phyloP scores from a whole-genome alignment of 1,140 invertebrate species.

The Panagrolaimus sp. region DNA sequence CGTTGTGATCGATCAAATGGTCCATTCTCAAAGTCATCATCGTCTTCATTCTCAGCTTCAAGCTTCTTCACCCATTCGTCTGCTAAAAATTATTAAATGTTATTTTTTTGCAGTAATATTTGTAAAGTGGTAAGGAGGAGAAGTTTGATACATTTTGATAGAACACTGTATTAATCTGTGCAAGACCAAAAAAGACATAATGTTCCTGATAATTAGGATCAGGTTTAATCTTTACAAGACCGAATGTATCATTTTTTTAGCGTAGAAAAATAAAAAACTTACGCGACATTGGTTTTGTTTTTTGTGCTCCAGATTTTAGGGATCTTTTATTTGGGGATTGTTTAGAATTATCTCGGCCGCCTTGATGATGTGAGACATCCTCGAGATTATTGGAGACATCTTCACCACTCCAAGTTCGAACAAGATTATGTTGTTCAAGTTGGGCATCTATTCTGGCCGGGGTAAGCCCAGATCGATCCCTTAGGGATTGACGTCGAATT shows the following conservation, averaged over 20 bases:
- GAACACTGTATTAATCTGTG: too few relatives aligned
- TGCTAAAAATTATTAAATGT: neutral
- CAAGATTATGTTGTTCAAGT: slow-evolving; percentile 48
- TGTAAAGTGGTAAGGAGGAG: too few relatives aligned
- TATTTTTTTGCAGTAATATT: too few relatives aligned
- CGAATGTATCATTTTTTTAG: neutral
- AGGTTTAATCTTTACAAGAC: neutral
- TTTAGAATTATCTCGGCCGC: slow-evolving; percentile 36
- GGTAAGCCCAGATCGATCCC: slow-evolving; percentile 52
- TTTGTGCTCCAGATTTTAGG: slow-evolving; percentile 38
- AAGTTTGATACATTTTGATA: too few relatives aligned
- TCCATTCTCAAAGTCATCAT: neutral
- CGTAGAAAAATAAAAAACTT: too few relatives aligned
- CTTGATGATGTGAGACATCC: neutral
- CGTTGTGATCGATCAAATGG: neutral
- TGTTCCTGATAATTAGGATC: too few relatives aligned
- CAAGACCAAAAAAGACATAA: too few relatives aligned
- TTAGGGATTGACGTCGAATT: slow-evolving; percentile 52
- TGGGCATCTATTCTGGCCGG: slow-evolving; percentile 54
- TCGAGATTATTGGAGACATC: slow-evolving; percentile 39
- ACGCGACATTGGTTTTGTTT: too few relatives aligned
- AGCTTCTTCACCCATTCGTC: slow-evolving; percentile 17
- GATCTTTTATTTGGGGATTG: slow-evolving; percentile 42
- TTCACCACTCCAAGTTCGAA: slow-evolving; percentile 58
- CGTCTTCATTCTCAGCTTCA: neutral